Conservation (phyloP, 2,113 vertebrate genomes). For the Notechis scutatus region DNA sequence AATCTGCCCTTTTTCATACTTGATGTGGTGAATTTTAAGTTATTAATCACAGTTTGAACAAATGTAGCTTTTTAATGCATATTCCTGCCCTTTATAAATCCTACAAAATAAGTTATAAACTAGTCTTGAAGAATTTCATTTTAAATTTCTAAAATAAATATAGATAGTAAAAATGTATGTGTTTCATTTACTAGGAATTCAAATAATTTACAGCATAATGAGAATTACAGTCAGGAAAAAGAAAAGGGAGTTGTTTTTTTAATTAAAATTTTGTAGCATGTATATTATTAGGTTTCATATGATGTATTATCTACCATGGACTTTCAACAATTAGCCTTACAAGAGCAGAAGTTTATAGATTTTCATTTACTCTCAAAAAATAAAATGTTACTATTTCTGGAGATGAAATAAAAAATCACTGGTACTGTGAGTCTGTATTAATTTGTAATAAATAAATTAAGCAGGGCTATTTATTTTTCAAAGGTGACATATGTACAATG, state of each 20-base stretch:
- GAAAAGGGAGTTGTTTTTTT: conserved; percentile 1
- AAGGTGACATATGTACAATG: conserved; percentile 52
- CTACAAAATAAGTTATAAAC: not conserved
- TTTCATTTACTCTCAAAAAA: conserved; percentile 6
- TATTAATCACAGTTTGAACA: conserved; percentile 63
- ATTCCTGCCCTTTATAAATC: conserved; percentile 19
- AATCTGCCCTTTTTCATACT: conserved; percentile 55
- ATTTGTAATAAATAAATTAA: conserved; percentile 48
- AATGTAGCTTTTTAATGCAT: conserved; percentile 45
- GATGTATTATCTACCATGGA: not conserved
- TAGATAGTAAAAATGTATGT: conserved; percentile 8
- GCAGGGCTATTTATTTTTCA: conserved; percentile 63
- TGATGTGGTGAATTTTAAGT: conserved; percentile 63
- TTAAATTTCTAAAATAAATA: not conserved
- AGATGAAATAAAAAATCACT: conserved; percentile 16
- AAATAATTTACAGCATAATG: conserved; percentile 30
- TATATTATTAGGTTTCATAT: not conserved
- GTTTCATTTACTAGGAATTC: not conserved
- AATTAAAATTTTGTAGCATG: conserved; percentile 12
- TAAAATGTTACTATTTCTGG: conserved; percentile 35
- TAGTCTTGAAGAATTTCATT: not conserved
- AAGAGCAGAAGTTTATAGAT: conserved; percentile 9
- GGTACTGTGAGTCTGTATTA: conserved; percentile 40
- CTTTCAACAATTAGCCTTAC: not conserved
- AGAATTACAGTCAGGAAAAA: not conserved